A percentile compares a stretch with the other conserved stretches of the same genome.
phyloP scores from a whole-genome alignment of 2,113 vertebrate genomes.

The Scatophagus argus region DNA sequence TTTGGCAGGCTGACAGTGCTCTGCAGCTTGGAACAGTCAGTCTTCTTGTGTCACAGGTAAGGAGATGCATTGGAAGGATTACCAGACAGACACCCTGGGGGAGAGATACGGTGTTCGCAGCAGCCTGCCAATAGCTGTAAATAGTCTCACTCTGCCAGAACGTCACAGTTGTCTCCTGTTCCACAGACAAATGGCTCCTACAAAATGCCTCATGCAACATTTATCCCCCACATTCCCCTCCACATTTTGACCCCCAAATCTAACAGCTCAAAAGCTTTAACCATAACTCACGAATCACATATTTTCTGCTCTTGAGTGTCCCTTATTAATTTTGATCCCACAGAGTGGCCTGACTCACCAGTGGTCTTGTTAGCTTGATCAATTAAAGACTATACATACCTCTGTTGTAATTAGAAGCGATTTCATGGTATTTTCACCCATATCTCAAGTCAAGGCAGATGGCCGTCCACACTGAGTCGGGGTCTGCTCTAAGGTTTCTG shows the following conservation, averaged over 20 bases:
- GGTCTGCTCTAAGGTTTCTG: no score
- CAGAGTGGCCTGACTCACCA: not conserved
- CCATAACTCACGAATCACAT: not conserved
- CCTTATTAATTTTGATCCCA: not conserved
- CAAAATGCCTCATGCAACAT: slow-evolving; percentile 63
- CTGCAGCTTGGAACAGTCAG: slow-evolving; percentile 43
- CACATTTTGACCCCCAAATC: slow-evolving; percentile 23
- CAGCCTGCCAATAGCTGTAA: slow-evolving; percentile 73
- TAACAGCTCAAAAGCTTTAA: not conserved
- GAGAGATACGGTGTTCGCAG: slow-evolving; percentile 57
- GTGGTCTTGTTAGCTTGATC: not conserved
- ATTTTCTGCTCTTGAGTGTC: not conserved
- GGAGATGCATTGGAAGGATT: slow-evolving; percentile 70
- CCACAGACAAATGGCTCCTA: slow-evolving; percentile 67
- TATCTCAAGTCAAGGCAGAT: no score
- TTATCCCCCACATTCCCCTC: slow-evolving; percentile 19
- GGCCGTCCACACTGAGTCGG: no score
- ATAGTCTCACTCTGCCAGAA: slow-evolving; percentile 69
- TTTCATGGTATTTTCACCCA: no score
- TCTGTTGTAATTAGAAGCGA: no score
- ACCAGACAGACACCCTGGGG: slow-evolving; percentile 53
- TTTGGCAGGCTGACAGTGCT: slow-evolving; percentile 37
- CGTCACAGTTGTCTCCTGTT: slow-evolving; percentile 72
- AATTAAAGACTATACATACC: not conserved
- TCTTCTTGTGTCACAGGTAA: slow-evolving; percentile 71